A percentile compares a stretch with the other conserved stretches of the same genome.
These are phyloP conservation scores for Hipposideros armiger DNA, from an alignment of 2,113 vertebrate genomes.

Conservation along the genomic window DNA sequence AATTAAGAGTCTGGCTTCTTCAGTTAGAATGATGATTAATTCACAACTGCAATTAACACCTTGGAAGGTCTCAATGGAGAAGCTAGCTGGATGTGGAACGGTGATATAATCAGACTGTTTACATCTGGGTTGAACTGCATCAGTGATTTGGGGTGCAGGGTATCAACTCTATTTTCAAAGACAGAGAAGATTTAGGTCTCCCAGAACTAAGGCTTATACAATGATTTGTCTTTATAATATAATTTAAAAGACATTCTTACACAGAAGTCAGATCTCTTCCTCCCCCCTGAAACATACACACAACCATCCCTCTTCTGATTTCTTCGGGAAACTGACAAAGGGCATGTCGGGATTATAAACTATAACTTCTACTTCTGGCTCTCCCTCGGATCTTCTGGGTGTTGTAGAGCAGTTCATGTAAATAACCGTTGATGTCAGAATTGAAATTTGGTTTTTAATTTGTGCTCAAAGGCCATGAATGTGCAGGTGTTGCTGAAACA, in stretches of 20 bases:
- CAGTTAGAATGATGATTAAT: conserved; percentile 71
- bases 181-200: background rate
- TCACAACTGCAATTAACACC: conserved; percentile 69
- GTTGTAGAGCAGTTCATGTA: background rate
- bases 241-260: conserved; percentile 34
- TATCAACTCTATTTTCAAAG: background rate
- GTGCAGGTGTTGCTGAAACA: background rate
- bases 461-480: background rate
- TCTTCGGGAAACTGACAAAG: conserved; percentile 19
- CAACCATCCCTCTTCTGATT: background rate
- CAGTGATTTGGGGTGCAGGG: background rate
- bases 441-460: conserved; percentile 47
- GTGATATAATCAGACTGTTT: background rate
- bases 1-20: conserved; percentile 52
- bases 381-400: background rate
- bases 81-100: background rate
- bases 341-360: background rate
- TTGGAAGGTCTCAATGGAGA: conserved; percentile 46
- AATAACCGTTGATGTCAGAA: background rate
- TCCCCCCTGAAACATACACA: background rate
- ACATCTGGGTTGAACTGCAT: background rate
- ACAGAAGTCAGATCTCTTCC: background rate
- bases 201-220: background rate
- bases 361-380: background rate
- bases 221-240: background rate